Evolutionary conservation across 2,113 vertebrate genomes (phyloP).

Genomic region (Charadrius vociferus): DNA sequence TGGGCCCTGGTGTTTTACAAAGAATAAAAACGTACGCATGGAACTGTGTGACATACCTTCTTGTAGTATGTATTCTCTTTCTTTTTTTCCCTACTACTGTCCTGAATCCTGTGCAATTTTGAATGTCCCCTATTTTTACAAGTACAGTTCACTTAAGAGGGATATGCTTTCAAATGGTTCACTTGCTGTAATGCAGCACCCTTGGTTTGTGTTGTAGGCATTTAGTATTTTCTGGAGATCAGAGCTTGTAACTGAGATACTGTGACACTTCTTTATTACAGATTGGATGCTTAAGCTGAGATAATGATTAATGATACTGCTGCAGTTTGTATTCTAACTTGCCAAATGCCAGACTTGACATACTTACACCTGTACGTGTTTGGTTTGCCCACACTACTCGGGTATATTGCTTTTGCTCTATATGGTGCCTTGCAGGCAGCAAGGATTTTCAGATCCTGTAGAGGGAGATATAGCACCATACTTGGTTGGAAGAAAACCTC

Average conservation of each 20-base stretch:
- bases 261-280: background rate
- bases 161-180: background rate
- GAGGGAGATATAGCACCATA: background rate
- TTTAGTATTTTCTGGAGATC: background rate
- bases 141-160: background rate
- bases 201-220: background rate
- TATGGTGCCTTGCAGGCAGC: background rate
- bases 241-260: background rate
- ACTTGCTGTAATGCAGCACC: background rate
- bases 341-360: background rate
- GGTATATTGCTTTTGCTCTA: background rate
- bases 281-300: background rate
- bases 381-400: background rate
- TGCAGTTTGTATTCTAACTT: background rate
- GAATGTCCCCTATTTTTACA: background rate
- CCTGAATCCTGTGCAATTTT: background rate
- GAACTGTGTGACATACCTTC: constrained; percentile 93
- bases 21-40: constrained; percentile 87
- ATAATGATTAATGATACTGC: background rate
- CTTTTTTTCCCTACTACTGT: constrained; percentile 30
- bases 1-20: constrained; percentile 96
- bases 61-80: constrained; percentile 90
- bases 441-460: constrained; percentile 19
- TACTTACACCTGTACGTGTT: background rate
- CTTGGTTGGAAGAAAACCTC: fast-evolving